phyloP scores from a whole-genome alignment of 1,140 invertebrate species.

The Nebria ingens region DNA sequence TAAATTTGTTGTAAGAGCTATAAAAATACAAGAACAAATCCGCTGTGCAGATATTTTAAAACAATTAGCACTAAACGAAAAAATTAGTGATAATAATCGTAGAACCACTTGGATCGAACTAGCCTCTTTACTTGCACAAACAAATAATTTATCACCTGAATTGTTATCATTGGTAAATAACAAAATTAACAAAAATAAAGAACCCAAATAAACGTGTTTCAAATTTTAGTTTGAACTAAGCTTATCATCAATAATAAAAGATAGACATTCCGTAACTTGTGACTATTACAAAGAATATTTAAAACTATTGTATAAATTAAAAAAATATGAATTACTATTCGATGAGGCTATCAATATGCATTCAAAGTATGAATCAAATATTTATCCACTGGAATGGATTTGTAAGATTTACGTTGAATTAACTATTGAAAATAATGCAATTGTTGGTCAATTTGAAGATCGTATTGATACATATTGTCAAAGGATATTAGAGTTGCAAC shows the following conservation, averaged over 20 bases:
- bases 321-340: slow-evolving; percentile 36
- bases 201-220: slow-evolving; percentile 8
- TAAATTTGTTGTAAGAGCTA: slow-evolving; percentile 22
- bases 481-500: slow-evolving; percentile 37
- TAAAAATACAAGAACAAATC: slow-evolving; percentile 23
- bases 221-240: slow-evolving; percentile 20
- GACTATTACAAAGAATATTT: slow-evolving; percentile 45
- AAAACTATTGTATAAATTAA: slow-evolving; percentile 40
- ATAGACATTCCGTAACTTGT: slow-evolving; percentile 16
- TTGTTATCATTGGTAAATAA: slow-evolving; percentile 5
- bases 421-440: slow-evolving; percentile 30
- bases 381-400: slow-evolving; percentile 47
- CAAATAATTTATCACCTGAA: slow-evolving; percentile 18
- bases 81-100: slow-evolving; percentile 19
- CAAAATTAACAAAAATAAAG: neutral
- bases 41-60: slow-evolving; percentile 22
- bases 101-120: slow-evolving; percentile 25
- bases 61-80: slow-evolving; percentile 20
- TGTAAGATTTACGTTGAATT: slow-evolving; percentile 46
- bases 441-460: slow-evolving; percentile 30
- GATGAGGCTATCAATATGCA: slow-evolving; percentile 41
- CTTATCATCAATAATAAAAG: slow-evolving; percentile 16
- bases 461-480: slow-evolving; percentile 40
- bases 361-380: slow-evolving; percentile 36
- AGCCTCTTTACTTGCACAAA: slow-evolving; percentile 26